phyloP scores from a whole-genome alignment of 92 coral and sea anemone genomes.

The Parazoanthus darwini region DNA sequence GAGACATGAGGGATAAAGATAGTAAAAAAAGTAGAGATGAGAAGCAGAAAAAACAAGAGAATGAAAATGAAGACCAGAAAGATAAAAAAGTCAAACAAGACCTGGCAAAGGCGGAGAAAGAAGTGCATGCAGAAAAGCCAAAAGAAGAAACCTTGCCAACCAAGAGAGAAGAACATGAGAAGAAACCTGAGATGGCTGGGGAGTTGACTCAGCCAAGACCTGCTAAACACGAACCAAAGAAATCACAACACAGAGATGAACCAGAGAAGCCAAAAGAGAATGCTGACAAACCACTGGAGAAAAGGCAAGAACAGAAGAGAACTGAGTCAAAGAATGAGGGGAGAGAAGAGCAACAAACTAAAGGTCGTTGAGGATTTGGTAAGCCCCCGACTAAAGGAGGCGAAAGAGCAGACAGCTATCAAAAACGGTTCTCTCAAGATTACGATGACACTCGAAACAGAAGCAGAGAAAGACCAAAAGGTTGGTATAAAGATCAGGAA shows the following conservation, averaged over 20 bases:
- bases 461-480: conserved; percentile 4
- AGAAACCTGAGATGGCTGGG: conserved; percentile 4
- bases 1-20: neutral
- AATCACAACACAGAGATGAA: conserved; percentile 9
- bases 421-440: conserved; percentile 25
- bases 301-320: conserved; percentile 25
- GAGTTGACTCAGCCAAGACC: conserved; percentile 23
- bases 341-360: conserved; percentile 48
- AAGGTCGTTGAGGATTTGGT: conserved; percentile 68
- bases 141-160: neutral
- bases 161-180: conserved; percentile 13
- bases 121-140: conserved; percentile 24
- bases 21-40: neutral
- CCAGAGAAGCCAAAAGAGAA: neutral
- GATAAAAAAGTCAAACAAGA: conserved; percentile 5
- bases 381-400: conserved; percentile 46
- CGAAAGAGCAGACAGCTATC: conserved; percentile 22
- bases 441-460: neutral
- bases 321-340: conserved; percentile 38
- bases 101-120: conserved; percentile 3
- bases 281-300: conserved; percentile 17
- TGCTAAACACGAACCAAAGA: conserved; percentile 24
- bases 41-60: conserved; percentile 2
- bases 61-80: conserved; percentile 6
- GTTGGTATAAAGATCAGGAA: conserved; percentile 16